Base-by-base conservation (phyloP, 30 jellyfish, hydroid and myxozoan genomes). In the Euphysa ruthae region DNA sequence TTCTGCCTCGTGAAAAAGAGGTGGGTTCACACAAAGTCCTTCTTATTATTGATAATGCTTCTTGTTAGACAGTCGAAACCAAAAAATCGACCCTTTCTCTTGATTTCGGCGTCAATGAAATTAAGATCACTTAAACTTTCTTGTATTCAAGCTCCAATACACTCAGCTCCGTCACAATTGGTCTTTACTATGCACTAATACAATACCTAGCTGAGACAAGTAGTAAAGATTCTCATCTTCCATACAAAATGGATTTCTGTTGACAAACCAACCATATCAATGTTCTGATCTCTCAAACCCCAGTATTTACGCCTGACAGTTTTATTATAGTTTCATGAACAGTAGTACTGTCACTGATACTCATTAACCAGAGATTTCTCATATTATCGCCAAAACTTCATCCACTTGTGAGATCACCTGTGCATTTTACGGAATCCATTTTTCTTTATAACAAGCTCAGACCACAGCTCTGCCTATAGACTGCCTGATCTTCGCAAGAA, bases 381-480 rank as follows among this genome's bases (percentile, higher is more conserved):
- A 55, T 73, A 5, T 34, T 57, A 44, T 66, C 84, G n/a, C 19
- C 65, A 42, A 78, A 35, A 23, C 93, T 63, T 6, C 84, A 35
- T 33, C 79, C 84, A 42, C 84, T 52, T 8, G 93, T 78, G 32
- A 78, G 35, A 25, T 72, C 84, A 32, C 93, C 93, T 27, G 68
- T 38, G 61, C 57, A 20, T 34, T 78, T 78, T 5, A 68, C 31
- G 46, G 82, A 63, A 27, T 82, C 30, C 82, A 76, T 76, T 51
- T 55, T 76, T 78, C 84, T 78, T 83, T 21, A 78, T 78, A 7
- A 78, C 79, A 19, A 78, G 69, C 50, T 68, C 78, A 20, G 93
- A 23, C 83, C 84, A 78, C 16, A 78, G 75, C 4, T 78, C 93
- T n/a, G 75, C 90, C 90, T 74, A 75, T 6, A 23, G 18, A 30